Conservation (phyloP, 2,113 vertebrate genomes). For the Tor tambroides region DNA sequence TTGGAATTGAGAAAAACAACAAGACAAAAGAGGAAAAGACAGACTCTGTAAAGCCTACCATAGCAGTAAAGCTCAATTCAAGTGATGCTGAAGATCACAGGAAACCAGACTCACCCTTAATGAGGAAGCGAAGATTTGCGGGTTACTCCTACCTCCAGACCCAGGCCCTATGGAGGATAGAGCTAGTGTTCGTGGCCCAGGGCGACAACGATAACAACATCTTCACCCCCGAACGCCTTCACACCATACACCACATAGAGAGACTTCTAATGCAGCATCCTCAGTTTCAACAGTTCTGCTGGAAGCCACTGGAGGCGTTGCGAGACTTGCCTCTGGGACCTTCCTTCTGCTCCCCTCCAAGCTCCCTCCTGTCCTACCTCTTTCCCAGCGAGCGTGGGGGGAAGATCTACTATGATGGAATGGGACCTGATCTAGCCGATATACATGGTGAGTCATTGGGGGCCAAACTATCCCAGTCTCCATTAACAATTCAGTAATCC, state of each 20-base stretch:
- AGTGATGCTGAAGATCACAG: not conserved
- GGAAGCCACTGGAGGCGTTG: constrained; percentile 92
- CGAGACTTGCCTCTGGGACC: constrained; percentile 91
- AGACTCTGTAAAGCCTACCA: constrained; percentile 40
- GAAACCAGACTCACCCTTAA: constrained; percentile 5
- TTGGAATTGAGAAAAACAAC: constrained; percentile 20
- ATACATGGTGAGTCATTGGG: constrained; percentile 82
- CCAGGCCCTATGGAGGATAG: constrained; percentile 93
- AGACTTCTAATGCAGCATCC: constrained; percentile 93
- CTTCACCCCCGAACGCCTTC: constrained; percentile 91
- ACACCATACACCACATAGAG: constrained; percentile 91
- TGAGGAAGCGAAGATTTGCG: constrained; percentile 67
- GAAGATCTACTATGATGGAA: constrained; percentile 96
- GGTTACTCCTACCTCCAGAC: constrained; percentile 87
- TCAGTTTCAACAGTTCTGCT: constrained; percentile 93
- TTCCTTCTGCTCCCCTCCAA: constrained; percentile 91
- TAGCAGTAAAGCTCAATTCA: not conserved
- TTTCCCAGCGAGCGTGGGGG: constrained; percentile 93
- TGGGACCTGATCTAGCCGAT: constrained; percentile 95
- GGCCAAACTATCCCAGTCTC: not conserved
- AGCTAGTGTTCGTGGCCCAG: constrained; percentile 93
- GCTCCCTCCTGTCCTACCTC: constrained; percentile 94
- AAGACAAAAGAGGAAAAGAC: not conserved
- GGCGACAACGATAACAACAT: constrained; percentile 89
- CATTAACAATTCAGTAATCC: not conserved